Evolutionary conservation across 1,140 invertebrate genomes (phyloP), one percentile per base, ranked within the genome.

Genomic region (Diorhabda carinulata): DNA sequence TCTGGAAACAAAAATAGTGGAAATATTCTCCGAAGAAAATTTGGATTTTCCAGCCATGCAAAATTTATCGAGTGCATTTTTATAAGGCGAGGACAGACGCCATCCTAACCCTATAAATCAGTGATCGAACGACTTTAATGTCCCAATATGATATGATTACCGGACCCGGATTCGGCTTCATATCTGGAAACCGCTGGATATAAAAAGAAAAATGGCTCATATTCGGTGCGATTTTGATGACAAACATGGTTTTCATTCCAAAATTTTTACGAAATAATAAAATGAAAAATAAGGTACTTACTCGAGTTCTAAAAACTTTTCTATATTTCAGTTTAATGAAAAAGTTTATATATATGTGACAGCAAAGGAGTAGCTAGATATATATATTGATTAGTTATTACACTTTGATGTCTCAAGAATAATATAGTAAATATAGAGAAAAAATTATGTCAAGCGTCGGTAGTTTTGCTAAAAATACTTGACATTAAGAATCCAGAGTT

Each of bases 51-150:
- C 65, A 43, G 69, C 61, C 68, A 69, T 58, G 64, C 61, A 65
- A 64, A 74, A 76, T 76, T 74, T 76, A 76, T 76, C 61, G 73
- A 52, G 61, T 67, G 71, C 73, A 72, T 70, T 74, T 72, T 68
- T 70, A 71, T 69, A 68, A 74, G 68, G 70, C 70, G 72, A 70
- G 67, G 64, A 69, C 71, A 74, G 69, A 59, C 69, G 64, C 64
- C 63, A 73, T 64, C 73, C 57, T 57, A 56, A 74, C 64, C 70
- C 64, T 65, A 73, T 76, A 76, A 76, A 76, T 76, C 74, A 76
- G 70, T 67, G 65, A 73, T 74, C 69, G 73, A 73, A 74, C 67
- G 74, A 74, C 71, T 76, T 74, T 76, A 74, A 76, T 76, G 74
- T 76, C 71, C 67, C 70, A 72, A 74, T 76, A 74, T 72, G 71